These are phyloP conservation scores for Burhinus oedicnemus DNA, from an alignment of 2,113 vertebrate species.

Conservation along the genomic window DNA sequence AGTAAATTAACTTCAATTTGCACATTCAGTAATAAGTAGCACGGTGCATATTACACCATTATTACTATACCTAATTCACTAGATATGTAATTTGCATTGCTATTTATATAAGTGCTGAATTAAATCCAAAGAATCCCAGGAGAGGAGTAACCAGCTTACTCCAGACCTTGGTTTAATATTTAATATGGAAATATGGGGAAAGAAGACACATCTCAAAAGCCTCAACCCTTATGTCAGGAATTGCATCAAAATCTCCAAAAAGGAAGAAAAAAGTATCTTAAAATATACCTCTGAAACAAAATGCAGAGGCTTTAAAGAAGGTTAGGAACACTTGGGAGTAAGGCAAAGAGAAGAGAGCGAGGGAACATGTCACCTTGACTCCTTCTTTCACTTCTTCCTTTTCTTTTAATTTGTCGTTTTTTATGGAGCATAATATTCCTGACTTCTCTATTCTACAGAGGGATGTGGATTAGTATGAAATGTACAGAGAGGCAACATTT, in stretches of 20 bases:
- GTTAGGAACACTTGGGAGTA: background rate
- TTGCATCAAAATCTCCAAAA: background rate
- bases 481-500: background rate
- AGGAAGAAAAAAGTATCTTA: background rate
- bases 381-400: background rate
- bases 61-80: slow-evolving; percentile 20
- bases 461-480: background rate
- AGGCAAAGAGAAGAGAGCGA: background rate
- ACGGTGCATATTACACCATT: background rate
- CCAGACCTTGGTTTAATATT: background rate
- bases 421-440: background rate
- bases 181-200: background rate
- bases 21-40: slow-evolving; percentile 11
- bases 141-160: background rate
- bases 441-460: background rate
- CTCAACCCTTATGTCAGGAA: background rate
- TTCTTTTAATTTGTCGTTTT: background rate
- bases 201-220: background rate
- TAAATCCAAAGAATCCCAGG: slow-evolving; percentile 2
- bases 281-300: background rate
- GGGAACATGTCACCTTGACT: background rate
- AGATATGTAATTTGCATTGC: slow-evolving; percentile 29
- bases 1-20: slow-evolving; percentile 53
- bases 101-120: slow-evolving; percentile 20
- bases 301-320: background rate